These are phyloP conservation scores for Copsychus sechellarum DNA, from an alignment of 2,113 vertebrate species.

Conservation along the genomic window DNA sequence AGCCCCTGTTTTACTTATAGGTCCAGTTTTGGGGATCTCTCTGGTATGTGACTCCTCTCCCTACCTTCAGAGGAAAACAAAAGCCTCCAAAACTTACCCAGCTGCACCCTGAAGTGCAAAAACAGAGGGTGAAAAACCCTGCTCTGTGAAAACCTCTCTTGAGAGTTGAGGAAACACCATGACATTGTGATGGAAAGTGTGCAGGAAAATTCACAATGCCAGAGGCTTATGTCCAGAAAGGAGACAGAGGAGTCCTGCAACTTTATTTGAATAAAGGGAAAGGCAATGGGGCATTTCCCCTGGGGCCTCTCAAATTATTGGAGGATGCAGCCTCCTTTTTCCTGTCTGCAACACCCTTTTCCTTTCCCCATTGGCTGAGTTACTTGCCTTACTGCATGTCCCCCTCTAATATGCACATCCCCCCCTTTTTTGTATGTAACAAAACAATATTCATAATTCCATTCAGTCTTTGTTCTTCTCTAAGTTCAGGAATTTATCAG, in stretches of 20 bases:
- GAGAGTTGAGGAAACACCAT: background rate
- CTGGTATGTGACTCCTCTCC: background rate
- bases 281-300: background rate
- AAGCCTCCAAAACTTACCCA: background rate
- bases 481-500: background rate
- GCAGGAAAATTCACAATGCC: background rate
- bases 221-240: background rate
- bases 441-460: background rate
- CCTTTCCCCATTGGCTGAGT: background rate
- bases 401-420: background rate
- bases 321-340: background rate
- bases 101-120: background rate
- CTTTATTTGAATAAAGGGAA: background rate
- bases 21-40: background rate
- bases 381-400: background rate
- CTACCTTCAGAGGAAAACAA: background rate
- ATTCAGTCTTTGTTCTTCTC: background rate
- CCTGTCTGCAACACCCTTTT: background rate
- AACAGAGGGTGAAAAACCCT: background rate
- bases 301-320: background rate
- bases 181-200: background rate
- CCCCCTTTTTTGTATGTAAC: background rate
- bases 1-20: fast-evolving
- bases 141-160: background rate
- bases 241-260: background rate